phyloP scores from a whole-genome alignment of 2,113 vertebrate species.

The Neogale vison region DNA sequence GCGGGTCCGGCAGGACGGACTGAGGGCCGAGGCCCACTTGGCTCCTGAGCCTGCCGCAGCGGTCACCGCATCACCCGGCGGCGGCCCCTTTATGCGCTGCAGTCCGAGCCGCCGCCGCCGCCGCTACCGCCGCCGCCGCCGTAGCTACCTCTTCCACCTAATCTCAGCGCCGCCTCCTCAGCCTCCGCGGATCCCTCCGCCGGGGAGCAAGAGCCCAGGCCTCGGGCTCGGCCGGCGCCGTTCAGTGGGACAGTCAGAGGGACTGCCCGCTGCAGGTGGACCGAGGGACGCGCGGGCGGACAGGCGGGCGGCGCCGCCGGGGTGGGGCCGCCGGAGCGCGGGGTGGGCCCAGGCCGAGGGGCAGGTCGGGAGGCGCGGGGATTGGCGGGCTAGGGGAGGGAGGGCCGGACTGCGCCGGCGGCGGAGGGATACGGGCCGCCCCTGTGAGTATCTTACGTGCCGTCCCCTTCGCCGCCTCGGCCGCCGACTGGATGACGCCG shows the following conservation, averaged over 20 bases:
- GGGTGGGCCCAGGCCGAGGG: slow-evolving; percentile 68
- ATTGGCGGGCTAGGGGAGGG: slow-evolving; percentile 58
- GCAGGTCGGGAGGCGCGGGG: slow-evolving; percentile 66
- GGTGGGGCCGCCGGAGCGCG: slow-evolving; percentile 48
- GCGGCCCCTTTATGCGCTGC: slow-evolving; percentile 76
- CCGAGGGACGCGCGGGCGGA: slow-evolving; percentile 37
- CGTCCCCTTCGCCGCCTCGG: not conserved
- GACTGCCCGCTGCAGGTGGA: slow-evolving; percentile 63
- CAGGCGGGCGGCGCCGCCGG: slow-evolving; percentile 47
- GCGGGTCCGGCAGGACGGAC: not conserved
- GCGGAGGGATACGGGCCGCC: slow-evolving; percentile 75
- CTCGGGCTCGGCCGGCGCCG: not conserved
- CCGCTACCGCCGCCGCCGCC: slow-evolving; percentile 45
- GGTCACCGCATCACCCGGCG: slow-evolving; percentile 71
- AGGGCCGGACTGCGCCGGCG: slow-evolving; percentile 57
- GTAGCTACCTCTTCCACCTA: slow-evolving; percentile 38
- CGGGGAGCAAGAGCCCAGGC: not conserved
- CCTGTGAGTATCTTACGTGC: not conserved
- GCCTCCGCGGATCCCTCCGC: slow-evolving; percentile 75
- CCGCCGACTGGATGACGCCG: slow-evolving; percentile 49
- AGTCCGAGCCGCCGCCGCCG: slow-evolving; percentile 38
- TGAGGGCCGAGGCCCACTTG: slow-evolving; percentile 55
- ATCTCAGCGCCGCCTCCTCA: slow-evolving; percentile 55
- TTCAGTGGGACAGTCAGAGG: not conserved
- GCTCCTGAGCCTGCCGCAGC: slow-evolving; percentile 68